phyloP scores from a whole-genome alignment of 2,113 vertebrate species.

The Channa argus region DNA sequence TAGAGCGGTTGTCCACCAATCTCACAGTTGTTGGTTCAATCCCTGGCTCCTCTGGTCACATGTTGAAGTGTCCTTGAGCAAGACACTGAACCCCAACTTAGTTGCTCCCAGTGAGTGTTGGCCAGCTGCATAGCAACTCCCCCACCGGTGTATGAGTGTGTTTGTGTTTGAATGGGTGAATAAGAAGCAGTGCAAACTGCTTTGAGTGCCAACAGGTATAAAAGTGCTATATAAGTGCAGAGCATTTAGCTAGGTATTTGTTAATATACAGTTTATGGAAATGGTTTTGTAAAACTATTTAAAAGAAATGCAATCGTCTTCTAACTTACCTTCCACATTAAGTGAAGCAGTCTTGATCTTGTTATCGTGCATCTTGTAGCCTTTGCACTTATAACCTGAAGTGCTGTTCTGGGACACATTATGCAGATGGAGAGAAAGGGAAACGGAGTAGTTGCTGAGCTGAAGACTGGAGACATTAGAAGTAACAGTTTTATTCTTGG shows the following conservation, averaged over 20 bases:
- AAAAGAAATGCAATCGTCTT: neutral
- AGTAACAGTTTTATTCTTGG: constrained; percentile 68
- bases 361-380: constrained; percentile 74
- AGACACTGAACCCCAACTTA: too few relatives aligned
- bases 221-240: too few relatives aligned
- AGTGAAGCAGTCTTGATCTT: constrained; percentile 77
- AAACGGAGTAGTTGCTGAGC: constrained; percentile 81
- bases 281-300: neutral
- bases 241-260: neutral
- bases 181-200: too few relatives aligned
- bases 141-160: too few relatives aligned
- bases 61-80: too few relatives aligned
- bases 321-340: constrained; percentile 81
- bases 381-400: constrained; percentile 84
- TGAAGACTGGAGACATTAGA: constrained; percentile 29
- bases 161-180: too few relatives aligned
- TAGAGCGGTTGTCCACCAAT: too few relatives aligned
- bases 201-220: too few relatives aligned
- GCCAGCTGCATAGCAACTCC: too few relatives aligned
- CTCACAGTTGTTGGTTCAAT: too few relatives aligned
- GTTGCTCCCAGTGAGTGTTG: too few relatives aligned
- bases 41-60: too few relatives aligned
- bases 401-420: constrained; percentile 83
- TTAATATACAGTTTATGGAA: neutral
- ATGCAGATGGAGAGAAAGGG: constrained; percentile 77